Percentiles rank a stretch among this genome's conserved stretches.
These are phyloP conservation scores for Alectoris magna DNA, from an alignment of 2,797 vertebrate species.

Conservation along the genomic window DNA sequence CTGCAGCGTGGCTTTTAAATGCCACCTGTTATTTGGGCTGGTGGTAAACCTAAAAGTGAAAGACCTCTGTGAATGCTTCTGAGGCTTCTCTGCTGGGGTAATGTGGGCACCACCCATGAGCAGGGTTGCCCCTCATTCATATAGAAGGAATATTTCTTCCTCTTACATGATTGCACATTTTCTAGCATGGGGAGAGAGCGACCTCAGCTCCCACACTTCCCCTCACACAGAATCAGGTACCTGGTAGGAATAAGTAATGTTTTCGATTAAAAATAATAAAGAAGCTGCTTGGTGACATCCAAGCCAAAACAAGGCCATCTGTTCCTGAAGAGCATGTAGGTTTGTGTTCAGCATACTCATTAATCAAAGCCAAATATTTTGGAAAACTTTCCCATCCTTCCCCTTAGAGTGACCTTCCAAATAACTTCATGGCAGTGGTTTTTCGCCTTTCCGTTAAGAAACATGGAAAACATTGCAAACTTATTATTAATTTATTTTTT, in stretches of 20 bases:
- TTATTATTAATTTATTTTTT: not conserved
- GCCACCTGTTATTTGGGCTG: not conserved
- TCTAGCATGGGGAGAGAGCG: not conserved
- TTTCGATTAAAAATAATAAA: not conserved
- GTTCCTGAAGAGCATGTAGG: not conserved
- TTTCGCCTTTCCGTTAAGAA: not conserved
- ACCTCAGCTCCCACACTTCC: not conserved
- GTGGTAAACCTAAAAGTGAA: too few species aligned
- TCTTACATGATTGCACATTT: not conserved
- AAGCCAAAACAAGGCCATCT: conserved; percentile 50
- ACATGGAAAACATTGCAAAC: not conserved
- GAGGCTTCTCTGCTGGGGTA: not conserved
- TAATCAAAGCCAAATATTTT: not conserved
- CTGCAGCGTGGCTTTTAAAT: not conserved
- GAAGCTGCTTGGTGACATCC: conserved; percentile 11
- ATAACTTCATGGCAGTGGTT: not conserved
- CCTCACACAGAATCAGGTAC: not conserved
- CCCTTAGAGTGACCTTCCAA: not conserved
- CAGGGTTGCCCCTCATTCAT: too few species aligned
- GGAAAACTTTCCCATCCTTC: not conserved
- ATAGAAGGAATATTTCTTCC: not conserved
- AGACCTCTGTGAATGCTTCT: too few species aligned
- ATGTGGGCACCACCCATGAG: not conserved
- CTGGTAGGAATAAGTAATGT: conserved; percentile 4
- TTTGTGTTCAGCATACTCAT: conserved; percentile 8